Conservation (phyloP, 2,888 invertebrate genomes). For the Nebria brevicollis region DNA sequence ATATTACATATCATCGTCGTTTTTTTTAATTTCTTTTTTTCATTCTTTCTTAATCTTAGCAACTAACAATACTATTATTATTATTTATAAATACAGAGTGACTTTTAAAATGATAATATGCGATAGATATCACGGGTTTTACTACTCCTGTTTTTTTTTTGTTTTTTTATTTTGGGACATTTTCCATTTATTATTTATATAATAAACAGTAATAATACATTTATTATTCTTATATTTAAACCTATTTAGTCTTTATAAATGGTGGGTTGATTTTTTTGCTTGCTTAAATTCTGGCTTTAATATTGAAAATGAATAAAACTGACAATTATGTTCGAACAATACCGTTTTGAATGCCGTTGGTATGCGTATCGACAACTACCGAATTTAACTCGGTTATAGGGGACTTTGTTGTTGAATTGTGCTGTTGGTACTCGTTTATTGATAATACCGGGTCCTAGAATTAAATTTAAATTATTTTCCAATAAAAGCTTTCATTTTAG, state of each 20-base stretch:
- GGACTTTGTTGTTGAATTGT: conserved; percentile 41
- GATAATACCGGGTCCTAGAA: conserved; percentile 36
- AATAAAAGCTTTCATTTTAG: neutral
- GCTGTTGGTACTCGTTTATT: conserved; percentile 41
- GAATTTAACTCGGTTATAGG: conserved; percentile 44
- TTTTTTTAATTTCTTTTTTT: neutral
- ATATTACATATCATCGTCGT: conserved; percentile 40
- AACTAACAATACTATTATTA: conserved; percentile 41
- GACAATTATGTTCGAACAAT: conserved; percentile 37
- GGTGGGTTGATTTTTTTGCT: neutral
- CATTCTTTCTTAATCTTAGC: conserved; percentile 29
- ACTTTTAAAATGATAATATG: neutral
- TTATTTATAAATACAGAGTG: conserved; percentile 38
- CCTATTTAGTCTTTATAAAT: conserved; percentile 21
- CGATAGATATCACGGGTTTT: conserved; percentile 10
- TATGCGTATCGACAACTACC: conserved; percentile 39
- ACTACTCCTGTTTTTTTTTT: conserved; percentile 28
- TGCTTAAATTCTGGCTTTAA: neutral
- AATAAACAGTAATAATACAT: conserved; percentile 19
- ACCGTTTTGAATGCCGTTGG: conserved; percentile 42
- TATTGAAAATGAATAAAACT: neutral
- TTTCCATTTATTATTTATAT: neutral
- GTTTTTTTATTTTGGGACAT: neutral
- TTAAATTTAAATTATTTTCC: neutral
- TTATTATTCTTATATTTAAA: conserved; percentile 16